These are phyloP conservation scores for Henricia sp. DNA, from an alignment of 53 echinoderm and acorn worm genomes.

Conservation along the genomic window DNA sequence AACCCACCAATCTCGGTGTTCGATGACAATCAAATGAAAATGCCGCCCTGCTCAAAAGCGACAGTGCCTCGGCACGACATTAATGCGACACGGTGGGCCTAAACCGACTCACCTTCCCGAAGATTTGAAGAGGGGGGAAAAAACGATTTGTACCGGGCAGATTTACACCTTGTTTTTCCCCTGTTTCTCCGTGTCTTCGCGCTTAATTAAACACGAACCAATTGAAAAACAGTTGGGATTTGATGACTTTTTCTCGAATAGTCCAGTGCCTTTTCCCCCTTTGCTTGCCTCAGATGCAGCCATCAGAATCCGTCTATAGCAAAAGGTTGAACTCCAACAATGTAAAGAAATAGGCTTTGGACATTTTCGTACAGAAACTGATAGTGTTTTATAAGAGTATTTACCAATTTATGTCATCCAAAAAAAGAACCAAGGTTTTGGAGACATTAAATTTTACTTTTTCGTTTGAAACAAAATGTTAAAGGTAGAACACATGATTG, in stretches of 20 bases:
- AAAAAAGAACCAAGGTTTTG: too few species aligned
- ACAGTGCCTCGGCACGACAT: not conserved
- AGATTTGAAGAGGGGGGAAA: not conserved
- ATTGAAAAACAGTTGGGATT: slow-evolving; percentile 35
- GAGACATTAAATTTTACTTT: too few species aligned
- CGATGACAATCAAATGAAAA: slow-evolving; percentile 51
- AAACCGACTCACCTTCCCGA: not conserved
- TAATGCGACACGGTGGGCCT: not conserved
- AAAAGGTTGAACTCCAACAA: too few species aligned
- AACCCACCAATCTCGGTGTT: slow-evolving; percentile 27
- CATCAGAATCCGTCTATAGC: too few species aligned
- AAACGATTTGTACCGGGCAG: slow-evolving; percentile 1
- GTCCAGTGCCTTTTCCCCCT: not conserved
- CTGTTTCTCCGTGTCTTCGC: slow-evolving; percentile 8
- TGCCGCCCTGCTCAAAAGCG: not conserved
- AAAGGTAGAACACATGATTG: too few species aligned
- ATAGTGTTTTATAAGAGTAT: too few species aligned
- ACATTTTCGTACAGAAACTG: too few species aligned
- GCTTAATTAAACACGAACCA: slow-evolving; percentile 34
- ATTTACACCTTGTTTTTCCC: slow-evolving; percentile 5
- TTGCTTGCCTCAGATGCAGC: too few species aligned
- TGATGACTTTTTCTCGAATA: slow-evolving; percentile 10
- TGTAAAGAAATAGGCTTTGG: too few species aligned
- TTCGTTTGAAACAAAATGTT: too few species aligned
- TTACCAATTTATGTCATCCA: too few species aligned